Percentiles rank a stretch among this genome's conserved stretches.
phyloP scores from a whole-genome alignment of 2,113 vertebrate species.

The Andinoacara biseriatus region DNA sequence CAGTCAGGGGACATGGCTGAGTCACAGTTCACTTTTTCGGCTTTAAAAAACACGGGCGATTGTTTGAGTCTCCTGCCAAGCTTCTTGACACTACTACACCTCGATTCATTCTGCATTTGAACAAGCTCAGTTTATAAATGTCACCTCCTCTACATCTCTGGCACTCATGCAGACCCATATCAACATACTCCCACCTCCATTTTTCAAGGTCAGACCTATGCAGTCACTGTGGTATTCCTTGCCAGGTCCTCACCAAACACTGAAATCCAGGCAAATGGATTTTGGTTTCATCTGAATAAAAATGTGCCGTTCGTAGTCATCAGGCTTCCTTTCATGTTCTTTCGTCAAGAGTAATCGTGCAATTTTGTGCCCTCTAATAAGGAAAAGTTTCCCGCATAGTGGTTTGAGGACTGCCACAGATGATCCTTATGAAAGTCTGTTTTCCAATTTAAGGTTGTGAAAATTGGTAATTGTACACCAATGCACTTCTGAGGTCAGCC shows the following conservation, averaged over 20 bases:
- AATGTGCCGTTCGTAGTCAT: not conserved
- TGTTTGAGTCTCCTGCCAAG: not conserved
- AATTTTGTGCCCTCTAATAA: not conserved
- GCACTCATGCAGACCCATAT: not conserved
- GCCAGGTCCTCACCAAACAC: not conserved
- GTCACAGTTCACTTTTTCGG: not conserved
- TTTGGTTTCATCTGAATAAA: not conserved
- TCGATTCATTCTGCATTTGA: not conserved
- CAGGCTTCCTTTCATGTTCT: not conserved
- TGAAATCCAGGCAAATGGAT: not conserved
- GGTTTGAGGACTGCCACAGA: not conserved
- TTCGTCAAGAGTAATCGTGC: not conserved
- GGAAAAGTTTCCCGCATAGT: not conserved
- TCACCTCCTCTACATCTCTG: not conserved
- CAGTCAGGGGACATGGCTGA: not conserved
- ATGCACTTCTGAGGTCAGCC: not conserved
- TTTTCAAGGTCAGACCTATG: slow-evolving; percentile 1
- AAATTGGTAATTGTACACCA: not conserved
- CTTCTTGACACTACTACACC: not conserved
- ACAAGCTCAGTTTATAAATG: not conserved
- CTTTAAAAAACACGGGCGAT: not conserved
- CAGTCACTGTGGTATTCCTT: not conserved
- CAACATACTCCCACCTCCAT: not conserved
- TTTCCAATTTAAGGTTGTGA: slow-evolving; percentile 6
- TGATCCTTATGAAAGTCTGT: not conserved